A percentile compares a stretch with the other conserved stretches of the same genome.
These are phyloP conservation scores for Caenorhabditis doughertyi DNA, from an alignment of 2,888 invertebrate genomes.

Conservation along the genomic window DNA sequence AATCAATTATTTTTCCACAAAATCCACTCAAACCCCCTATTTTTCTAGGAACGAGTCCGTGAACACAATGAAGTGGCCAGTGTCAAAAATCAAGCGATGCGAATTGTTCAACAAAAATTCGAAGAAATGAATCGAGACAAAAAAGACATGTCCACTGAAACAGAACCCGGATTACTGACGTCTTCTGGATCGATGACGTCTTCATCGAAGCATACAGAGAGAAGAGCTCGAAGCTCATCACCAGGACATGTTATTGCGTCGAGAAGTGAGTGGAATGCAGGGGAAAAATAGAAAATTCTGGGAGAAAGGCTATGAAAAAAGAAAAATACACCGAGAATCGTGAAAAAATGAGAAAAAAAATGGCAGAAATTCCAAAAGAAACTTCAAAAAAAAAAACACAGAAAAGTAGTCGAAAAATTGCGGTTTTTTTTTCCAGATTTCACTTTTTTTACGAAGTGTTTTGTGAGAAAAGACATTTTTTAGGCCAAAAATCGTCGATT, in stretches of 20 bases:
- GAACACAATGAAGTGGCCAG: conserved; percentile 80
- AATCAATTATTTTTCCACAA: neutral
- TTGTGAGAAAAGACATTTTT: too few species aligned
- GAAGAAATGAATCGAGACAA: conserved; percentile 66
- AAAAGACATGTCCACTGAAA: conserved; percentile 71
- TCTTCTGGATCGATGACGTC: conserved; percentile 31
- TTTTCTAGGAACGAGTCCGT: conserved; percentile 74
- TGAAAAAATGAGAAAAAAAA: neutral
- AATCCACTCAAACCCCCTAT: neutral
- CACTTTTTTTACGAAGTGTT: too few species aligned
- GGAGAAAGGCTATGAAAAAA: too few species aligned
- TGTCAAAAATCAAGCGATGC: conserved; percentile 79
- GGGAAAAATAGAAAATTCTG: too few species aligned
- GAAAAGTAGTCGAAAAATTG: too few species aligned
- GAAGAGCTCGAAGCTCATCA: conserved; percentile 61
- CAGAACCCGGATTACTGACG: conserved; percentile 54
- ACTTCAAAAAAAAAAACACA: too few species aligned
- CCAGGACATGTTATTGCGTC: conserved; percentile 69
- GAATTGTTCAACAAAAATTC: conserved; percentile 77
- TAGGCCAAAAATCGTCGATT: neutral
- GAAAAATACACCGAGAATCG: too few species aligned
- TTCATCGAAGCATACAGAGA: conserved; percentile 5
- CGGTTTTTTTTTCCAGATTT: too few species aligned
- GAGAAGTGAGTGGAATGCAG: conserved; percentile 66
- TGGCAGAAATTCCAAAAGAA: too few species aligned